These are phyloP conservation scores for Euura lappo DNA, from an alignment of 1,140 invertebrate genomes.

Conservation along the genomic window DNA sequence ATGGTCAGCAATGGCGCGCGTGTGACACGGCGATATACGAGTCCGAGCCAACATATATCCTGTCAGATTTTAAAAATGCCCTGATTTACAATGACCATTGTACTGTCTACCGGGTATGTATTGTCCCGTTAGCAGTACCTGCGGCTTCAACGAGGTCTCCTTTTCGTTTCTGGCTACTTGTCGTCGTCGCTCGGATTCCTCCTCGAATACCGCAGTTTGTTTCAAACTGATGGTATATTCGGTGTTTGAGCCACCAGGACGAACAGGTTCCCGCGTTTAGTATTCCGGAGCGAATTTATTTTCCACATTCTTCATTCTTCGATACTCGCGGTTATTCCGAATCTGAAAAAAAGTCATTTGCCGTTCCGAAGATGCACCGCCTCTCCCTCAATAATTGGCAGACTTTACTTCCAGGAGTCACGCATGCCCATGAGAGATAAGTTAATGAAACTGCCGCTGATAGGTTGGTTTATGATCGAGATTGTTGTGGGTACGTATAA, in stretches of 20 bases:
- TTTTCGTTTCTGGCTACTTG: neutral
- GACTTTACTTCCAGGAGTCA: conserved; percentile 49
- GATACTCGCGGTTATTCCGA: neutral
- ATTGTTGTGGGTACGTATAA: conserved; percentile 36
- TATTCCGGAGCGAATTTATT: too few relatives aligned
- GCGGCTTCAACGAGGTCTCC: neutral
- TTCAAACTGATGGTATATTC: too few relatives aligned
- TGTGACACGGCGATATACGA: conserved; percentile 52
- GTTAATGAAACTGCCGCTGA: conserved; percentile 54
- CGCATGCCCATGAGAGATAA: conserved; percentile 48
- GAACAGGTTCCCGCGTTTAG: too few relatives aligned
- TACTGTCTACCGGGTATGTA: conserved; percentile 52
- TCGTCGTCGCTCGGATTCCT: neutral
- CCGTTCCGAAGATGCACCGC: conserved; percentile 6
- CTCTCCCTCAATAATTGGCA: conserved; percentile 25
- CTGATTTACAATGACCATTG: conserved; percentile 59
- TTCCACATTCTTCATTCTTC: too few relatives aligned
- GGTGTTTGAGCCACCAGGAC: too few relatives aligned
- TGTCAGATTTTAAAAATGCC: conserved; percentile 57
- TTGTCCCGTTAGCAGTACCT: conserved; percentile 37
- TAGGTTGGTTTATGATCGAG: conserved; percentile 46
- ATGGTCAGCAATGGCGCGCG: conserved; percentile 44
- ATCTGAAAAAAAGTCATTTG: neutral
- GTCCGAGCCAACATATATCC: conserved; percentile 55
- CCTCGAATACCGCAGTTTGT: too few relatives aligned